Evolutionary conservation across 2,797 vertebrate species (phyloP).

Genomic region (Parambassis ranga): DNA sequence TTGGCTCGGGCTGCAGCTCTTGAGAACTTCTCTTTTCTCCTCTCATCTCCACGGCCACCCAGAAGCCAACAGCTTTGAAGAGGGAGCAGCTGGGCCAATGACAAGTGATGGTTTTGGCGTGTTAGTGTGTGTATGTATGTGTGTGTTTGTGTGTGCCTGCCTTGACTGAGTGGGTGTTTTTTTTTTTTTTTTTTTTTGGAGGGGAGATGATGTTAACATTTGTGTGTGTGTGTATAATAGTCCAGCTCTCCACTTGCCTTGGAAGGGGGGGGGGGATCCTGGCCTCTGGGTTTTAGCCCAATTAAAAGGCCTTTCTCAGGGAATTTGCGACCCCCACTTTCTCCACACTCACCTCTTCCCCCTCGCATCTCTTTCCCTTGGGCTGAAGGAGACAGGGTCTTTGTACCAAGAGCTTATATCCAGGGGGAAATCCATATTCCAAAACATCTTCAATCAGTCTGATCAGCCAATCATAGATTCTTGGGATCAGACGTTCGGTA

Average conservation of each 20-base stretch:
- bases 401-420: conserved; percentile 47
- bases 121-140: conserved; percentile 24
- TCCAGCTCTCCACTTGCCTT: conserved; percentile 54
- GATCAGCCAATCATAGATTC: conserved; percentile 59
- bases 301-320: conserved; percentile 49
- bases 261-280: conserved; percentile 45
- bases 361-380: not conserved
- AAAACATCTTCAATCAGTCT: conserved; percentile 71
- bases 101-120: conserved; percentile 71
- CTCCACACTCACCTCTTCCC: conserved; percentile 19
- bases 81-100: conserved; percentile 74
- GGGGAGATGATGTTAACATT: conserved; percentile 46
- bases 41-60: conserved; percentile 69
- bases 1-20: conserved; percentile 51
- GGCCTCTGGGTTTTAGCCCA: conserved; percentile 50
- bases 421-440: conserved; percentile 55
- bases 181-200: too few species aligned
- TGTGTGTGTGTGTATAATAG: conserved; percentile 46
- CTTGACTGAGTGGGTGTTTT: conserved; percentile 49
- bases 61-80: conserved; percentile 73
- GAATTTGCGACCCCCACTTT: conserved; percentile 3
- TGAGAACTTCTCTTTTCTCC: conserved; percentile 50
- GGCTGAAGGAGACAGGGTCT: conserved; percentile 35
- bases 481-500: conserved; percentile 39
- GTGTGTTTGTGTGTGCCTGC: conserved; percentile 49